Base-by-base conservation (phyloP, 1,140 invertebrate species). In the Brachionus plicatilis region DNA sequence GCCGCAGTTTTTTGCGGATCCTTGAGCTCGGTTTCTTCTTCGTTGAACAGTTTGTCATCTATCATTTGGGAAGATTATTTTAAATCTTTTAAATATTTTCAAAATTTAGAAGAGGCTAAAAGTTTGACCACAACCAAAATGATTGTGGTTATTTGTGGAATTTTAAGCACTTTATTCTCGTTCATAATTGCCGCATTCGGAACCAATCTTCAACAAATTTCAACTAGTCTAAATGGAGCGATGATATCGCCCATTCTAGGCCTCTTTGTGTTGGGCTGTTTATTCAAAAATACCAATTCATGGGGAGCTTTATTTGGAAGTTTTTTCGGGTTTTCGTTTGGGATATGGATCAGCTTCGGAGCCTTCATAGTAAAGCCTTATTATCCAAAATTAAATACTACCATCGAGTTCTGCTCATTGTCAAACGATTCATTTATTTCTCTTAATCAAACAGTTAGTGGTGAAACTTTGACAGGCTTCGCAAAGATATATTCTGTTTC, bases 31-130 rank as follows among this genome's bases (percentile, higher is more conserved):
- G 87, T 88, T 85, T 88, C 88, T 6, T 95, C 94, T 0, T 94
- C 94, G 87, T 90, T 95, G 2, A 96, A 96, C 87, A 95, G 94
- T 0, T 86, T 95, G 56, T 93, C 94, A 0, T 95, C 95, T 0
- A 94, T 96, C 0, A 93, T 93, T 7, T 96, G 94, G 92, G 94
- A 96, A 87, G 95, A 96, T 87, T 95, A 95, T 33, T 78, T 89
- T 0, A 88, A 89, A 83, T 86, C 86, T 6, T 85, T 79, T 79
- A 43, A 75, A 11, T 75, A 75, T 75, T 75, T 75, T 17, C 33
- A 75, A 75, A 47, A 56, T 79, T 79, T 79, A 56, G 50, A 27
- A 2, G 53, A 56, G 56, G 53, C 45, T 24, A 79, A 56, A n/a
- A 79, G 53, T 8, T 14, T 79, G 9, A 56, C 27, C 27, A 37